Base-by-base conservation (phyloP, 2,888 invertebrate genomes). In the Euclidia mi region DNA sequence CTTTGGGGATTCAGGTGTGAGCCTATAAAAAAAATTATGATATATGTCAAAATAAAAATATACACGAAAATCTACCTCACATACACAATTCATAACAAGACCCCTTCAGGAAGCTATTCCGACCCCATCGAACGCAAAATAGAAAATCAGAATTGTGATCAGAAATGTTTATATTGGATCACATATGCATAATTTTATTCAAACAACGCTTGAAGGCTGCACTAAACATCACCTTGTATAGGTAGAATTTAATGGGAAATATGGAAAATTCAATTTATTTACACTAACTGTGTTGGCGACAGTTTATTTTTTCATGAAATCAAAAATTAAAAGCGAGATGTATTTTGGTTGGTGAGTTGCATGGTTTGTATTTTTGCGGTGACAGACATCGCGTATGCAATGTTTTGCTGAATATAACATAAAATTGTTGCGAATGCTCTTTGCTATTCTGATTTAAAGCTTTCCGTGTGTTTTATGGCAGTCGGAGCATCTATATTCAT, bases 151-250 rank as follows among this genome's bases (percentile, higher is more conserved):
- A 46, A 56, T 41, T 35, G n/a, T n/a, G n/a, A n/a, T n/a, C n/a
- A n/a, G n/a, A n/a, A 40, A 56, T 56, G 45, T 44, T 42, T 37
- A 46, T 56, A 44, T 58, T 41, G 52, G 40, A 48, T 46, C 49
- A 29, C 41, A 44, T 56, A 58, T 59, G 42, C 56, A 62, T 62
- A 62, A 57, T 62, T 46, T 50, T 62, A 47, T 53, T 50, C 49
- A 34, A 58, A 49, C 35, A 46, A 40, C 53, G 50, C 37, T 46
- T 34, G 57, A 9, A 41, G 41, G 10, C 42, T 40, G n/a, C 45
- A 48, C 48, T 56, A 45, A 45, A 64, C 14, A 59, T 59, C 34
- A 51, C 40, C 45, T 52, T 15, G 42, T 42, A 51, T 44, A 38
- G 31, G 40, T 34, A 31, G 41, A 44, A 20, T 17, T n/a, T 43